Evolutionary conservation across 2,888 invertebrate genomes (phyloP).

Genomic region (Dasypolia templi): DNA sequence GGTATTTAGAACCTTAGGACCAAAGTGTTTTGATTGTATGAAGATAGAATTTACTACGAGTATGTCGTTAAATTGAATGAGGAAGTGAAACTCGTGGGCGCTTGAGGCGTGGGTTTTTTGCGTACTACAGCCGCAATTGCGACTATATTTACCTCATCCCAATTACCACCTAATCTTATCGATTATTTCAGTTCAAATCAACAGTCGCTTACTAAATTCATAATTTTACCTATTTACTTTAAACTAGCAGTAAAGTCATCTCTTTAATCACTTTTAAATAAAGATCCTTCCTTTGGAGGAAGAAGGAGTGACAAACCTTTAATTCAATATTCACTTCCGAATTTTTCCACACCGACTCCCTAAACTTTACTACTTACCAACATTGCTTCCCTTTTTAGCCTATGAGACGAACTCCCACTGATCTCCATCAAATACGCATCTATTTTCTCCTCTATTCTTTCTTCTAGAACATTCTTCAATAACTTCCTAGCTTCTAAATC

Average conservation of each 20-base stretch:
- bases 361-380: constrained; percentile 75
- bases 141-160: constrained; percentile 37
- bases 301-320: not conserved
- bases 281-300: no score
- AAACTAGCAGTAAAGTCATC: no score
- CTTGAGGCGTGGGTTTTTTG: constrained; percentile 22
- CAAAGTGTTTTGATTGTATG: not conserved
- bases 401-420: constrained; percentile 69
- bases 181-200: not conserved
- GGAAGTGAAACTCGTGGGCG: constrained; percentile 18
- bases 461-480: constrained; percentile 76
- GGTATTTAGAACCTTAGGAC: not conserved
- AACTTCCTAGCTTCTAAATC: constrained; percentile 71
- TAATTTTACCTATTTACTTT: not conserved
- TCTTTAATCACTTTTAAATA: not conserved
- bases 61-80: constrained; percentile 37
- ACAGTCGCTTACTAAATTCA: not conserved
- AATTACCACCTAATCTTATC: not conserved
- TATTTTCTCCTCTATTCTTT: constrained; percentile 79
- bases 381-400: constrained; percentile 85
- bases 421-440: constrained; percentile 77
- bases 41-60: constrained; percentile 33
- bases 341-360: not conserved
- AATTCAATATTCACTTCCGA: not conserved
- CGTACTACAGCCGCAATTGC: constrained; percentile 34